Conservation (phyloP, 2,797 vertebrate genomes). For the Brachyrhaphis roseni region DNA sequence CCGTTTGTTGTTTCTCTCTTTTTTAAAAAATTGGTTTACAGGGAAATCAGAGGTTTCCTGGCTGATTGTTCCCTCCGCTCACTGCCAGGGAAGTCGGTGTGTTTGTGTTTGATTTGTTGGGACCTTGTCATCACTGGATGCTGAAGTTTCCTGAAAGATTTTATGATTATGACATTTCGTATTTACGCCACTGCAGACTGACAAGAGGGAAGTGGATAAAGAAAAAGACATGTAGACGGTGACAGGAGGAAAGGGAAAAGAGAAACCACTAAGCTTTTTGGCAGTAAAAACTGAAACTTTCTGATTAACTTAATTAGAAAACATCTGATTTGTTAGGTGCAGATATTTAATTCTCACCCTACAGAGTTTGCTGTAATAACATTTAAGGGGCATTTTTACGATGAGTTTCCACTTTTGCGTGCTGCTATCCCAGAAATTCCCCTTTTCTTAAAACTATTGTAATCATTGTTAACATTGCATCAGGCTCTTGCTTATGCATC, state of each 20-base stretch:
- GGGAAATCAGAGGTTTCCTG: conserved; percentile 36
- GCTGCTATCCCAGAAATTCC: background rate
- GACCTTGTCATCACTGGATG: conserved; percentile 23
- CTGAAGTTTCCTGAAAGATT: conserved; percentile 46
- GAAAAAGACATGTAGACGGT: conserved; percentile 20
- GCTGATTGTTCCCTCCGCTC: conserved; percentile 8
- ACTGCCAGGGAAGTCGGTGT: conserved; percentile 11
- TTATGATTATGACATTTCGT: conserved; percentile 59
- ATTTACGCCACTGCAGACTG: conserved; percentile 35
- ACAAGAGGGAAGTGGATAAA: conserved; percentile 26
- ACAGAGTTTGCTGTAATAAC: background rate
- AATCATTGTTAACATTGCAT: background rate
- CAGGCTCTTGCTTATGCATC: background rate
- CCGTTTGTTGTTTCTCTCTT: conserved; percentile 27
- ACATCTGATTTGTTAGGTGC: conserved; percentile 1
- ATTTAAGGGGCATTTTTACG: background rate
- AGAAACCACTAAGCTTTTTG: conserved; percentile 7
- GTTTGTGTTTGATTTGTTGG: conserved; percentile 40
- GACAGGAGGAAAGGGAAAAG: conserved; percentile 17
- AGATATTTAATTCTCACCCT: background rate
- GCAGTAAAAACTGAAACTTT: conserved; percentile 21
- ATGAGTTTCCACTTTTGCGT: background rate
- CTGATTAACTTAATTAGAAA: conserved; percentile 13
- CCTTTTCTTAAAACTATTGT: background rate
- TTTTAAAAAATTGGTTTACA: conserved; percentile 24